These are phyloP conservation scores for Helobdella robusta DNA, from an alignment of 2,888 invertebrate genomes.

Conservation along the genomic window DNA sequence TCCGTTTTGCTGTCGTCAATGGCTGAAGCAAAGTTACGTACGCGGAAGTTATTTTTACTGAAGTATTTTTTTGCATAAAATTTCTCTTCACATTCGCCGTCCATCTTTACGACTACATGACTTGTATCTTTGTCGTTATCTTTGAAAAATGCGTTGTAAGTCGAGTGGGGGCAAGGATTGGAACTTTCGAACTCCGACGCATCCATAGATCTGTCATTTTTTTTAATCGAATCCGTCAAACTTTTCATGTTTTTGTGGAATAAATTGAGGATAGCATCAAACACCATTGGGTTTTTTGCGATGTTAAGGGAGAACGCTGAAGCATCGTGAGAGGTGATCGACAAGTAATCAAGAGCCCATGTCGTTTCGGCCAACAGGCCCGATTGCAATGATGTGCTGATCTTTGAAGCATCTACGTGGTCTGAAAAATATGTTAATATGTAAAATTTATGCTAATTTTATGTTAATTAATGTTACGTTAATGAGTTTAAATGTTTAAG, in stretches of 20 bases:
- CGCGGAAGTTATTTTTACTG: neutral
- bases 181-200: neutral
- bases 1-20: no score
- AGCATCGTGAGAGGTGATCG: slow-evolving; percentile 59
- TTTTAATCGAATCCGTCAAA: neutral
- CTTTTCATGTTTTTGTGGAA: slow-evolving; percentile 1
- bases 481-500: no score
- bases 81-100: neutral
- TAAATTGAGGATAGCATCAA: slow-evolving; percentile 5
- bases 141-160: neutral
- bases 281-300: slow-evolving; percentile 4
- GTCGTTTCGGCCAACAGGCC: slow-evolving; percentile 89
- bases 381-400: slow-evolving; percentile 93
- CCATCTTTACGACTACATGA: no score
- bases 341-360: slow-evolving; percentile 93
- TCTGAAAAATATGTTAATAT: no score
- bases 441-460: no score
- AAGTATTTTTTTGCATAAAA: neutral
- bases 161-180: neutral
- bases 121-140: neutral
- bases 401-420: slow-evolving; percentile 88
- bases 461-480: no score
- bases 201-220: neutral
- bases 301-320: neutral
- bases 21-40: no score